Percentiles rank a stretch among this genome's conserved stretches.
Evolutionary conservation across 2,888 invertebrate species (phyloP).

Genomic region (Antheraea assamensis): DNA sequence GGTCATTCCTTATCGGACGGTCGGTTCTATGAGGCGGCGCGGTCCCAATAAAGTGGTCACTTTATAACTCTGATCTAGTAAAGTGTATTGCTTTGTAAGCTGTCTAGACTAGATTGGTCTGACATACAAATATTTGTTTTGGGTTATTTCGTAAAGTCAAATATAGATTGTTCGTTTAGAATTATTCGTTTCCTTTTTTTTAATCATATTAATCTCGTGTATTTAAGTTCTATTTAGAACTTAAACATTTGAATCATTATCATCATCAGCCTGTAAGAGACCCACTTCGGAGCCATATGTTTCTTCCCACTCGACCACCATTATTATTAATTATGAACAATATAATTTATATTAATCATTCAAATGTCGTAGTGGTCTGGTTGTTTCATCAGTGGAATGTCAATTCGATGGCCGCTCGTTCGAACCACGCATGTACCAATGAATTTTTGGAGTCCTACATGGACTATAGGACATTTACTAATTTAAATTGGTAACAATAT

Average conservation of each 20-base stretch:
- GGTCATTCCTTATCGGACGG: slow-evolving; percentile 5
- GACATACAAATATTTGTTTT: slow-evolving; percentile 4
- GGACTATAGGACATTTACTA: no score
- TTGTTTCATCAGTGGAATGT: no score
- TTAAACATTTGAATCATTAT: background rate
- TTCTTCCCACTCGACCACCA: no score
- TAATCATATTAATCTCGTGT: background rate
- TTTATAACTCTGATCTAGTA: slow-evolving; percentile 7
- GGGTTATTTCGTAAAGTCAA: background rate
- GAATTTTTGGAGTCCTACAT: no score
- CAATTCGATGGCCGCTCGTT: no score
- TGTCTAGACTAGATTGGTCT: slow-evolving; percentile 9
- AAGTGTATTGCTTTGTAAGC: slow-evolving; percentile 16
- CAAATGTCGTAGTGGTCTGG: no score
- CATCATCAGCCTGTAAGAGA: no score
- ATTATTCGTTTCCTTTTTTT: background rate
- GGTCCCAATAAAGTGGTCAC: slow-evolving; percentile 14
- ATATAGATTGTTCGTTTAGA: background rate
- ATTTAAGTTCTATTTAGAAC: background rate
- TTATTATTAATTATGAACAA: no score
- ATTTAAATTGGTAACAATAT: no score
- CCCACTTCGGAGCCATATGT: no score
- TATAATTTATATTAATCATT: no score
- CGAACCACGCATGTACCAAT: no score
- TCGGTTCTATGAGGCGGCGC: background rate